These are phyloP conservation scores for silkworm (Bombyx mori) DNA, from an alignment of 1,140 invertebrate genomes.

Conservation along the genomic window DNA sequence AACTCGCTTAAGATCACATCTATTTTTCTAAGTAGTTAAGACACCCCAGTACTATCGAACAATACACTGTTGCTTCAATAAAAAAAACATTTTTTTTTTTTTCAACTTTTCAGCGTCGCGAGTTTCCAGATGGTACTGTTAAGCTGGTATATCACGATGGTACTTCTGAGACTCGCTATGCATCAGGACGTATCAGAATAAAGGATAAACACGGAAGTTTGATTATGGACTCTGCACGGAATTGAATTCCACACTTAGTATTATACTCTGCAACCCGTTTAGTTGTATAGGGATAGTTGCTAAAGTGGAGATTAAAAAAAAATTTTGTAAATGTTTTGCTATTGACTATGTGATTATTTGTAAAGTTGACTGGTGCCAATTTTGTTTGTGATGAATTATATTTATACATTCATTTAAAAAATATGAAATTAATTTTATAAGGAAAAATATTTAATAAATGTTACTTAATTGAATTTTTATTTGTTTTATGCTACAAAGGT, in stretches of 20 bases:
- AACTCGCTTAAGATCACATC: no score
- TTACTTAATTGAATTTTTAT: conserved; percentile 1
- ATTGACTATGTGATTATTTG: no score
- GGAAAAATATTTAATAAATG: not conserved
- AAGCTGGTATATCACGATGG: conserved; percentile 92
- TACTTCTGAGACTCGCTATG: conserved; percentile 89
- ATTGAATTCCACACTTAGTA: conserved; percentile 9
- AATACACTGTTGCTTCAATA: no score
- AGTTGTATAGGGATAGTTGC: no score
- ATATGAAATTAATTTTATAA: not conserved
- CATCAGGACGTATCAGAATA: conserved; percentile 86
- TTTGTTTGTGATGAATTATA: not conserved
- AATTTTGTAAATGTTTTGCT: no score
- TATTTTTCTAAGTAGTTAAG: no score
- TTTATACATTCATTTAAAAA: conserved; percentile 10
- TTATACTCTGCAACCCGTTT: no score
- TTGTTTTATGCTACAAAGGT: conserved; percentile 20
- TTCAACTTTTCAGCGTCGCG: conserved; percentile 75
- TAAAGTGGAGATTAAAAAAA: no score
- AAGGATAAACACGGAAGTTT: conserved; percentile 90
- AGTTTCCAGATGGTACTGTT: conserved; percentile 94
- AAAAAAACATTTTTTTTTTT: not conserved
- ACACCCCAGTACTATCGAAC: no score
- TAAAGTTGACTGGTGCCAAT: no score
- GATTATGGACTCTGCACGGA: conserved; percentile 76